Evolutionary conservation across 64 coral and sea anemone species (phyloP).

Genomic region (Pocillopora damicornis): DNA sequence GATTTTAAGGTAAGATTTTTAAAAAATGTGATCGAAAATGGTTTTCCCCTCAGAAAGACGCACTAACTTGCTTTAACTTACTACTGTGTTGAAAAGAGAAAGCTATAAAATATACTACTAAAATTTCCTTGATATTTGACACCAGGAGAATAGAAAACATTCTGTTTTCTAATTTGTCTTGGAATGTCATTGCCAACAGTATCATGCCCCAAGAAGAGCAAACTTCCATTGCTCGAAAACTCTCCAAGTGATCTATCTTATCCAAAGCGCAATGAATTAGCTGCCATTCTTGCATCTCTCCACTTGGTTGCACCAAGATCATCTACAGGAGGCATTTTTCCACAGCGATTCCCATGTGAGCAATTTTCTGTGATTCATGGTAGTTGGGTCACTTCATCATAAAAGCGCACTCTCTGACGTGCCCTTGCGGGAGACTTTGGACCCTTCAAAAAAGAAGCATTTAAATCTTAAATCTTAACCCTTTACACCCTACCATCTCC

Average conservation of each 20-base stretch:
- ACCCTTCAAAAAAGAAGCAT: neutral
- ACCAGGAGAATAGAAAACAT: neutral
- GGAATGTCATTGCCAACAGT: neutral
- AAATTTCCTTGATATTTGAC: neutral
- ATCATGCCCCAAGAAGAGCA: neutral
- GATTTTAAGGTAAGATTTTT: neutral
- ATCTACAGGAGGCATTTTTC: too few relatives aligned
- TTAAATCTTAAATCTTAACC: neutral
- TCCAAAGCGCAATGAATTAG: neutral
- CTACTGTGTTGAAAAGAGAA: neutral
- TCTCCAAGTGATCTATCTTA: neutral
- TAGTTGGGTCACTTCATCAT: conserved; percentile 37
- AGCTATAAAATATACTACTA: neutral
- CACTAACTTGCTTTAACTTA: neutral
- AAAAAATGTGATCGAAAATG: neutral
- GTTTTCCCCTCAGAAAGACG: neutral
- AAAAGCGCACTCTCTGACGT: conserved; percentile 24
- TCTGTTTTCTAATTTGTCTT: neutral
- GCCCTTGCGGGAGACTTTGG: conserved; percentile 7
- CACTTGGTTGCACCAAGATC: neutral
- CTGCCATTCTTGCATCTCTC: neutral
- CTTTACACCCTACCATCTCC: too few relatives aligned
- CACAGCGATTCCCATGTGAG: neutral
- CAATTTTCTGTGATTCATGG: neutral
- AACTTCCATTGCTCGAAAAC: neutral